Evolutionary conservation across 2,888 invertebrate species (phyloP).

Genomic region (Tricholauxania praeusta): DNA sequence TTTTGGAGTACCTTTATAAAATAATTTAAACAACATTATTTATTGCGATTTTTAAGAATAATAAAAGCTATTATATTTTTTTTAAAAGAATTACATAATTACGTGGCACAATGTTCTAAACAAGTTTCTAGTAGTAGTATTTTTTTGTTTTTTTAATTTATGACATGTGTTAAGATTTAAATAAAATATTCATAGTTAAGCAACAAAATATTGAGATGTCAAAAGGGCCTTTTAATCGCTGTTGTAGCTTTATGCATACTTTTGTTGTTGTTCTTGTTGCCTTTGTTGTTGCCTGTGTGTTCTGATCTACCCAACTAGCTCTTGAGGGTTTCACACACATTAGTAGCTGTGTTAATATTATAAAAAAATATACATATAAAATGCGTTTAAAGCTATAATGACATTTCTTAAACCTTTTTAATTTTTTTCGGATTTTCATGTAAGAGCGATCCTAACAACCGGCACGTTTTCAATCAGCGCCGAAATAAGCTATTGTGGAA

Average conservation of each 20-base stretch:
- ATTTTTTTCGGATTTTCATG: no score
- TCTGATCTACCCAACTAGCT: conserved; percentile 1
- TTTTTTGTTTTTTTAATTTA: conserved; percentile 41
- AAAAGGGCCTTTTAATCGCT: conserved; percentile 58
- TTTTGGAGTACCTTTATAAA: no score
- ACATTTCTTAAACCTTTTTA: no score
- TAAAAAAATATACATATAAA: no score
- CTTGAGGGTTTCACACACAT: neutral
- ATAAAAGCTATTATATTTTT: no score
- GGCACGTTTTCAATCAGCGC: no score
- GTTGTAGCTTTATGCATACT: conserved; percentile 12
- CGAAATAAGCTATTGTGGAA: no score
- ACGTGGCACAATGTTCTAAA: conserved; percentile 32
- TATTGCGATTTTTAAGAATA: no score
- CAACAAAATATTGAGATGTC: conserved; percentile 58
- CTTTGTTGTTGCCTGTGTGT: conserved; percentile 1
- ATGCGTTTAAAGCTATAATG: no score
- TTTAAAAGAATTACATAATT: neutral
- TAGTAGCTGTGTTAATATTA: conserved; percentile 6
- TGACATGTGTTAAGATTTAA: conserved; percentile 22
- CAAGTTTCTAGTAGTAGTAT: conserved; percentile 40
- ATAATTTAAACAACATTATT: no score
- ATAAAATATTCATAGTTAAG: neutral
- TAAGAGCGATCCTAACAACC: no score
- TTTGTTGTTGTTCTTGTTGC: neutral